A percentile compares a stretch with the other conserved stretches of the same genome.
These are phyloP conservation scores for Patella depressa DNA, from an alignment of 2,888 invertebrate species.

Conservation along the genomic window DNA sequence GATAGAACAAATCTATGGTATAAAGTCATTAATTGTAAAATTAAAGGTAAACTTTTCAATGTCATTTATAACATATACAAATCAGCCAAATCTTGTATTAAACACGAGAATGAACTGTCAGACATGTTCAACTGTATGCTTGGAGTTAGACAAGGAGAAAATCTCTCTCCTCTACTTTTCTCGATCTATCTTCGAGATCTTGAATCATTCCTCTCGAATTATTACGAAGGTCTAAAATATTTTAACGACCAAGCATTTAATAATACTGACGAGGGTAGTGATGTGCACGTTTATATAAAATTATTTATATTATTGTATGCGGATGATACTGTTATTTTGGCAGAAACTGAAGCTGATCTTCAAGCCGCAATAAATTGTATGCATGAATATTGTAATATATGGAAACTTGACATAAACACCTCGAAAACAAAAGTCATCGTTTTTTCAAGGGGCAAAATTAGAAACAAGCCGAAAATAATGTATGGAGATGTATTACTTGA, in stretches of 20 bases:
- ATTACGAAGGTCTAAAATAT: background rate
- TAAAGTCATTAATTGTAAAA: background rate
- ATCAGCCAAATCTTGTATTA: background rate
- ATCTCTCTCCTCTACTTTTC: background rate
- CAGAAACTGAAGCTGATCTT: background rate
- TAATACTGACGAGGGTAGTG: background rate
- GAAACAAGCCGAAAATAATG: too few relatives aligned
- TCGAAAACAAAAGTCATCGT: too few relatives aligned
- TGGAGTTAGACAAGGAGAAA: conserved; percentile 10
- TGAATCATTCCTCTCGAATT: background rate
- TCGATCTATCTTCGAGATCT: background rate
- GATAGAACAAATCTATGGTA: conserved; percentile 18
- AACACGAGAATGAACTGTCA: background rate
- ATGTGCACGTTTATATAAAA: conserved; percentile 17
- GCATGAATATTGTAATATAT: too few relatives aligned
- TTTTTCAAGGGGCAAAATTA: too few relatives aligned
- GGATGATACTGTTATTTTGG: conserved; percentile 31
- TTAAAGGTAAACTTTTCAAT: conserved; percentile 12
- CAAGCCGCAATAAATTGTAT: too few relatives aligned
- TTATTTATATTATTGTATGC: conserved; percentile 27
- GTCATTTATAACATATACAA: background rate
- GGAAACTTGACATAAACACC: too few relatives aligned
- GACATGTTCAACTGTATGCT: background rate
- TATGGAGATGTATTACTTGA: too few relatives aligned
- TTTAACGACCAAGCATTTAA: background rate